Evolutionary conservation across 2,888 invertebrate species (phyloP).

Genomic region (Biston stratarius): DNA sequence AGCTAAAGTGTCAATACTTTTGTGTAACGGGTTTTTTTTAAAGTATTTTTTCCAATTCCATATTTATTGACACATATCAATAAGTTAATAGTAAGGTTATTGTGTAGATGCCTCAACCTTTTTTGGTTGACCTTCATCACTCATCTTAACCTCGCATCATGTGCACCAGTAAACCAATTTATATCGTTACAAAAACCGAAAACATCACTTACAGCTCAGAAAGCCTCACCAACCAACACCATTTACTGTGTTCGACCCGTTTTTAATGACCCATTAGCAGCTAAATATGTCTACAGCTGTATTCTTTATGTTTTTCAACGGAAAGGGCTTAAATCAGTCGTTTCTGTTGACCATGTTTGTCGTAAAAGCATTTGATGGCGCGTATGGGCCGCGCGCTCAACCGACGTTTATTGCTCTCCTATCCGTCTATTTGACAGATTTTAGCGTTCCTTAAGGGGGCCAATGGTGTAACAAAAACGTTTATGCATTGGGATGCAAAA

Average conservation of each 20-base stretch:
- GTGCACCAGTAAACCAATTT: constrained; percentile 20
- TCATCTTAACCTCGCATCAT: constrained; percentile 11
- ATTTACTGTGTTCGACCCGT: constrained; percentile 32
- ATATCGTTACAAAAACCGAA: constrained; percentile 29
- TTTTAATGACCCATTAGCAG: constrained; percentile 61
- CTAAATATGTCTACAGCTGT: constrained; percentile 78
- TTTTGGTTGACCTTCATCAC: constrained; percentile 10
- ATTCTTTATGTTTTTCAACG: constrained; percentile 73
- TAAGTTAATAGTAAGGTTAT: too few species aligned
- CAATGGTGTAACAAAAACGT: constrained; percentile 23
- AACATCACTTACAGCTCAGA: constrained; percentile 18
- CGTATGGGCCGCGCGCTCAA: constrained; percentile 68
- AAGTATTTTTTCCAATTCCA: too few species aligned
- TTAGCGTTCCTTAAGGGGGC: constrained; percentile 37
- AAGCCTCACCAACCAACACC: constrained; percentile 26
- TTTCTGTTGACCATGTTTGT: constrained; percentile 71
- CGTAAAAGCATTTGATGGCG: constrained; percentile 77
- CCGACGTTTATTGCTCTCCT: constrained; percentile 68
- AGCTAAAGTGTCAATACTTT: too few species aligned
- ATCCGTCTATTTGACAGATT: constrained; percentile 54
- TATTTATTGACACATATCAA: too few species aligned
- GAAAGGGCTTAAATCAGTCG: constrained; percentile 75
- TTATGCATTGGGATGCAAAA: constrained; percentile 14
- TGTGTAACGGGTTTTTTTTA: too few species aligned
- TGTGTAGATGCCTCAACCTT: too few species aligned